Evolutionary conservation across 2,797 vertebrate genomes (phyloP), one percentile per base, ranked within the genome.

Genomic region (Malurus leucopterus): DNA sequence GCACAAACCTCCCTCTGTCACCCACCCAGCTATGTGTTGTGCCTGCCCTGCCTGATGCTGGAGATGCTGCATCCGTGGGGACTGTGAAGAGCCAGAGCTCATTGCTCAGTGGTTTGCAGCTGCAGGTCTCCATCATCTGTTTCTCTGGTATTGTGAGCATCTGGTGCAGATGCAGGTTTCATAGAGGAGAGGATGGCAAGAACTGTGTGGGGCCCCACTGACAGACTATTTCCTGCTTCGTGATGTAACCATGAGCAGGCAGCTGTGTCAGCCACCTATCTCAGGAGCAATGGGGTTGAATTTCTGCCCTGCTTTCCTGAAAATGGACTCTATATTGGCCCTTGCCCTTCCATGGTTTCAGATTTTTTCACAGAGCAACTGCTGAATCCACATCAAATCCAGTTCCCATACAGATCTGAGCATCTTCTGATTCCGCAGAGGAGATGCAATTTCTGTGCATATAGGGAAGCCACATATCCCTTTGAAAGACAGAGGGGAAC

Each of bases 81-180:
- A 82, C n/a, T 0, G 0, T 29, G 49, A 68, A 49, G 9, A 72
- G 10, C 3, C 19, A 26, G 54, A 29, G 22, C 30, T 80, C 27
- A 5, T 11, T 34, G 20, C 43, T 76, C 54, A 23, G 29, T 19
- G 36, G 4, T 63, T 83, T 82, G 63, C 20, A 44, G 51, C 41
- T 77, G 44, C 44, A 2, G 0, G 3, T 53, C n/a, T 76, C 71
- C 43, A 32, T 23, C 0, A 0, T 50, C 23, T 0, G 0, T 18
- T 51, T 38, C 5, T 57, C 41, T 23, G 23, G 8, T 20, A 23
- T 1, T 30, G 21, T 13, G 40, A 55, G 36, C 13, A 22, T 16
- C 32, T 47, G 43, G 30, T 6, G 3, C 19, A 69, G 29, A 30
- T 8, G 4, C 17, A 79, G 26, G 13, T 69, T 84, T 59, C 15